Evolutionary conservation across 2,888 invertebrate genomes (phyloP).

Genomic region (Orthosia incerta): DNA sequence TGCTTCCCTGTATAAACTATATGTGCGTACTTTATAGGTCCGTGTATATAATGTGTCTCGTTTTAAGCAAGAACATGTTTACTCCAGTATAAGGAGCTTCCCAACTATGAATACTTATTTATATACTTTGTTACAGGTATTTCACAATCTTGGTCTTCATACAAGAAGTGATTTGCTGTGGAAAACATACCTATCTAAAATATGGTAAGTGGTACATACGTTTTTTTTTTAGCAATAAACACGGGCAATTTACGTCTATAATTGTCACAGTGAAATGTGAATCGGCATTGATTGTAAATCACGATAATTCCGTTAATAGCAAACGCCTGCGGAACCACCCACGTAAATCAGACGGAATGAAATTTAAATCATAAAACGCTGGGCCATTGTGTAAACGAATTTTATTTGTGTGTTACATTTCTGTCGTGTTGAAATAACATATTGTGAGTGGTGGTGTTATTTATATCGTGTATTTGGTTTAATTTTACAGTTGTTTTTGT

Average conservation of each 20-base stretch:
- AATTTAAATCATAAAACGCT: constrained; percentile 58
- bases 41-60: constrained; percentile 11
- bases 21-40: constrained; percentile 5
- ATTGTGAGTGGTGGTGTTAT: constrained; percentile 9
- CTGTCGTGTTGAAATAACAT: constrained; percentile 49
- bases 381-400: constrained; percentile 41
- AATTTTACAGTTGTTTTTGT: constrained; percentile 5
- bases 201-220: constrained; percentile 70
- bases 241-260: constrained; percentile 20
- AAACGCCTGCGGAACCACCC: constrained; percentile 43
- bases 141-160: constrained; percentile 82
- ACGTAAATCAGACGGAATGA: constrained; percentile 42
- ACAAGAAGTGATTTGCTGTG: constrained; percentile 85
- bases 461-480: constrained; percentile 12
- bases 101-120: not conserved
- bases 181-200: constrained; percentile 59
- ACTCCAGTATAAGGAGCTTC: not conserved
- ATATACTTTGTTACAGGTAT: constrained; percentile 79
- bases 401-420: constrained; percentile 31
- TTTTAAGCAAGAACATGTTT: constrained; percentile 12
- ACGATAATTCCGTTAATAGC: constrained; percentile 48
- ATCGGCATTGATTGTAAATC: constrained; percentile 38
- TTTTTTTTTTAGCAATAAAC: constrained; percentile 4
- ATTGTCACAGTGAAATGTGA: constrained; percentile 45
- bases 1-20: constrained; percentile 18